A percentile compares a stretch with the other conserved stretches of the same genome.
Conservation (phyloP, 2,797 vertebrate species). For the Amblyopsis hoosieri region DNA sequence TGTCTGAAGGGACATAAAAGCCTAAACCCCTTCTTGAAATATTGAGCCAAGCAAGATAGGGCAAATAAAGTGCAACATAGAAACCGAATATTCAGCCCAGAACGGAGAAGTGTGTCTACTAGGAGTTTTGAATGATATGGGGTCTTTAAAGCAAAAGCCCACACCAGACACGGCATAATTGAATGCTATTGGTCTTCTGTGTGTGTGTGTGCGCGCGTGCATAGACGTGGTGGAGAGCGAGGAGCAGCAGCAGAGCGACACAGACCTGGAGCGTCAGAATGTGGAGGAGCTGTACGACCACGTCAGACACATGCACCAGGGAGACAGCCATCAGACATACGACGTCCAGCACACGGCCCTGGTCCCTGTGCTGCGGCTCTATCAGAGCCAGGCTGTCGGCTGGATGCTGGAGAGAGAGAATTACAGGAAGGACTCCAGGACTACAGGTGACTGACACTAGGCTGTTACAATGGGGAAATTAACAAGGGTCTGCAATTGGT, state of each 20-base stretch:
- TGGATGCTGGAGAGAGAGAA: constrained; percentile 95
- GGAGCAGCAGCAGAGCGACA: constrained; percentile 90
- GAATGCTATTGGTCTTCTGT: neutral
- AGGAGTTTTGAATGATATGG: too few relatives aligned
- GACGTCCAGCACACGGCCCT: constrained; percentile 91
- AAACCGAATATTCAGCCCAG: too few relatives aligned
- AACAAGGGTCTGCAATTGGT: too few relatives aligned
- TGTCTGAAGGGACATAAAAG: too few relatives aligned
- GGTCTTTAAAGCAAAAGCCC: too few relatives aligned
- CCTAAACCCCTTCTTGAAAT: too few relatives aligned
- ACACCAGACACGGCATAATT: neutral
- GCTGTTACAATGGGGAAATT: too few relatives aligned
- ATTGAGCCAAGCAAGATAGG: too few relatives aligned
- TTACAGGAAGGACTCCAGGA: constrained; percentile 58
- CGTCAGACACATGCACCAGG: constrained; percentile 81
- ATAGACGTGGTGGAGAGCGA: constrained; percentile 88
- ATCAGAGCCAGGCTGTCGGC: constrained; percentile 94
- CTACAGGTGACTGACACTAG: constrained; percentile 63
- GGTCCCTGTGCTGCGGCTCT: constrained; percentile 87
- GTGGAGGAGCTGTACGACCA: constrained; percentile 95
- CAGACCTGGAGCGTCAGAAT: constrained; percentile 92
- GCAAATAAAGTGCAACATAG: too few relatives aligned
- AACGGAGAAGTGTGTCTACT: too few relatives aligned
- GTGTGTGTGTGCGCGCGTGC: neutral
- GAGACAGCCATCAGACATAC: constrained; percentile 62